Evolutionary conservation across 92 coral and sea anemone genomes (phyloP), one percentile per base, ranked within the genome.

Genomic region (Virgularia gustaviana): DNA sequence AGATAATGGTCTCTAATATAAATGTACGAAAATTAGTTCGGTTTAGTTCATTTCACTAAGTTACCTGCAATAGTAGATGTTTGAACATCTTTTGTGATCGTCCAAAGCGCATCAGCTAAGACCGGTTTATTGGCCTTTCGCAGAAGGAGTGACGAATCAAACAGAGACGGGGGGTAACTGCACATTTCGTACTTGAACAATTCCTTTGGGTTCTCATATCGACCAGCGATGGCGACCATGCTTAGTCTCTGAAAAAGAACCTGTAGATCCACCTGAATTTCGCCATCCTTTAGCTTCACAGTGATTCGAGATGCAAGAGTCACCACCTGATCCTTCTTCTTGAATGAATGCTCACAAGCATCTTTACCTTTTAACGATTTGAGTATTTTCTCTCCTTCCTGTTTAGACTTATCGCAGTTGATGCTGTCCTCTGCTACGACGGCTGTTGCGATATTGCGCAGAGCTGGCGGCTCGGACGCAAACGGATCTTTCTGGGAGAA

Each of bases 161-260:
- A 84, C 16, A 84, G 67, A 36, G 88, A 67, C 25, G 85, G 67
- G 4, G 88, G 82, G 70, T 60, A 80, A 76, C 88, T 79, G 67
- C 66, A 84, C 82, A 81, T 65, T 56, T 85, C 86, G 45, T 37
- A 49, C 19, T 25, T 32, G 45, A 75, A 81, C 30, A 79, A 18
- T 4, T 43, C 7, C 44, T 64, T 19, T 39, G 78, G 82, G 35
- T 68, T 47, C 24, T 73, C 82, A 19, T 65, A 75, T 59, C 53
- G 72, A 12, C 81, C 74, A 8, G 60, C 32, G n/a, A 81, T 79
- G 4, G 78, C 88, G 52, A 70, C 38, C 20, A 84, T 34, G 32
- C 63, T 78, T 23, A 84, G 76, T 33, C 85, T 84, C 57, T 79
- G 88, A 35, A 79, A 84, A 2, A 84, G 62, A 20, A 83, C 42